Evolutionary conservation across 2,113 vertebrate genomes (phyloP).

Genomic region (Collichthys lucidus): DNA sequence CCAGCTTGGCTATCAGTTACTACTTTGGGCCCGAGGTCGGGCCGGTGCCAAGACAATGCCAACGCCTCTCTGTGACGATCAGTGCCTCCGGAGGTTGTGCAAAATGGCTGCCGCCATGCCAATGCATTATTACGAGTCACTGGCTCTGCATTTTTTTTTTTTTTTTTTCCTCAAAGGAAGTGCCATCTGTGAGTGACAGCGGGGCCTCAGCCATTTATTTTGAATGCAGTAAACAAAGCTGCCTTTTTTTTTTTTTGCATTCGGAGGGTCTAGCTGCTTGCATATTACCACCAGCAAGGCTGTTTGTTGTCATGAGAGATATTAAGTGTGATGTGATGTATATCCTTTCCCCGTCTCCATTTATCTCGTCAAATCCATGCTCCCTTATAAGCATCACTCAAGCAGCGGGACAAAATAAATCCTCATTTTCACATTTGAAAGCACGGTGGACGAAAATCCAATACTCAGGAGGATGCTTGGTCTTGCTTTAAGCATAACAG

Average conservation of each 20-base stretch:
- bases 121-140: conserved; percentile 75
- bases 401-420: conserved; percentile 66
- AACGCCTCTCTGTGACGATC: conserved; percentile 80
- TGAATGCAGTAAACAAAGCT: conserved; percentile 78
- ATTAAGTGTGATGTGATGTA: conserved; percentile 67
- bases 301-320: conserved; percentile 70
- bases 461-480: conserved; percentile 66
- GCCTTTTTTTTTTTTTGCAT: conserved; percentile 65
- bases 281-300: conserved; percentile 70
- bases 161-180: conserved; percentile 70
- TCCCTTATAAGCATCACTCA: conserved; percentile 64
- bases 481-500: conserved; percentile 71
- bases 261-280: conserved; percentile 54
- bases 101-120: conserved; percentile 79
- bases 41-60: conserved; percentile 82
- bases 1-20: conserved; percentile 88
- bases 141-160: conserved; percentile 56
- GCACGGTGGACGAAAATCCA: conserved; percentile 66
- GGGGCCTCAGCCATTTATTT: conserved; percentile 77
- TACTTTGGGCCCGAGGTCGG: conserved; percentile 81
- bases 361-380: conserved; percentile 57
- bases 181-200: conserved; percentile 83
- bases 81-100: conserved; percentile 76
- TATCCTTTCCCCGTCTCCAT: conserved; percentile 62
- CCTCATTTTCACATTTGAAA: conserved; percentile 76